These are phyloP conservation scores for Sycophaga agraensis DNA, from an alignment of 1,140 invertebrate genomes.

Conservation along the genomic window DNA sequence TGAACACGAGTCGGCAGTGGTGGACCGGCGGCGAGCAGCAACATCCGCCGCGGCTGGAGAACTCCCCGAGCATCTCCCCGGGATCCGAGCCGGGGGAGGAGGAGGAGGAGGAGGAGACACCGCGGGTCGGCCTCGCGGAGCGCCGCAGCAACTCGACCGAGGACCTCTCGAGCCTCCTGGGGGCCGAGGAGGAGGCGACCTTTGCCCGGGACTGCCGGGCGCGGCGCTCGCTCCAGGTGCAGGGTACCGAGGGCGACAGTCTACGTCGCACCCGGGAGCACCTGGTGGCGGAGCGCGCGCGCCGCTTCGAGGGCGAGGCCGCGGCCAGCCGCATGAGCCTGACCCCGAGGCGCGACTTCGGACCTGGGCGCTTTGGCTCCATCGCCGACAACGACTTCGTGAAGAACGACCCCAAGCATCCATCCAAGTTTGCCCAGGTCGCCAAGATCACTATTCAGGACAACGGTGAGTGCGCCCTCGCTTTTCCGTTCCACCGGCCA, in stretches of 20 bases:
- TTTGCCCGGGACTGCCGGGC: slow-evolving; percentile 49
- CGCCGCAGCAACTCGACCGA: slow-evolving; percentile 53
- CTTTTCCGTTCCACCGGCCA: no score
- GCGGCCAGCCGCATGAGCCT: neutral
- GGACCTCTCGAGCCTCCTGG: slow-evolving; percentile 45
- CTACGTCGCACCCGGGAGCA: neutral
- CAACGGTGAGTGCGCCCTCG: slow-evolving; percentile 6
- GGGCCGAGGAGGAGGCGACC: neutral
- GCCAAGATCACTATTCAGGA: slow-evolving; percentile 10
- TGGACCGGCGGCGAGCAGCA: neutral
- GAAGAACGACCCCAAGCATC: slow-evolving; percentile 23
- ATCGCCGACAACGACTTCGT: slow-evolving; percentile 28
- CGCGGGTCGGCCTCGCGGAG: neutral
- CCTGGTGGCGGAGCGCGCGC: slow-evolving; percentile 8
- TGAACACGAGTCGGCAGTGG: neutral
- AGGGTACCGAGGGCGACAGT: slow-evolving; percentile 39
- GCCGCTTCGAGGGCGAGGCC: neutral
- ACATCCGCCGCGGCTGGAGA: slow-evolving; percentile 36
- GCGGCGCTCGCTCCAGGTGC: slow-evolving; percentile 65
- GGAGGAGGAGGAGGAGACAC: no score
- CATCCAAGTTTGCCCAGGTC: slow-evolving; percentile 14
- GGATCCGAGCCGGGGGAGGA: neutral
- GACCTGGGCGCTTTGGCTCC: neutral
- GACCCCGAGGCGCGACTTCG: neutral
- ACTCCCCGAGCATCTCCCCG: no score